Evolutionary conservation across 2,797 vertebrate genomes (phyloP), one percentile per base, ranked within the genome.

Genomic region (Propithecus perrieri): DNA sequence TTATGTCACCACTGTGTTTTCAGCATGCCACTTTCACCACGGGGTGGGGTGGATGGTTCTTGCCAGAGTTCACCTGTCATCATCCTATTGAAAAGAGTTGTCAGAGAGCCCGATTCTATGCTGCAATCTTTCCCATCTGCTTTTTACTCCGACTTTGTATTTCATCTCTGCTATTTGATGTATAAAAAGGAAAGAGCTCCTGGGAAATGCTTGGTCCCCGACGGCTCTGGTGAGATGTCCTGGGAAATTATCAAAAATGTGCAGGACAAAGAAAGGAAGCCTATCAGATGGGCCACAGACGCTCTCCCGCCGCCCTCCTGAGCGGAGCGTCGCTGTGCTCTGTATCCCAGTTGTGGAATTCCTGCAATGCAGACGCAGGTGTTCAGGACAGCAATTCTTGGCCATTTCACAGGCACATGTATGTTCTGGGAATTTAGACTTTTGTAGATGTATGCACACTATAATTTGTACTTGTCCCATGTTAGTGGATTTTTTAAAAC

Each of bases 81-180:
- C 80, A 14, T 69, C 41, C 17, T 43, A 26, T 22, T 94, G 91
- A 92, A 97, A 97, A 94, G 85, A 55, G 57, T 83, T 79, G 50
- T 96, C 95, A 80, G 78, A 96, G 22, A 46, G 33, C 12, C 53
- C 11, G 61, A 2, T 22, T 57, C 35, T 57, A 38, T 46, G 18
- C 71, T n/a, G 15, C 28, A 67, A 33, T 94, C 75, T 61, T 41
- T 35, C 30, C 75, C 17, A 33, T 69, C 72, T 80, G 26, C 61
- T 92, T 76, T 95, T 72, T 26, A 38, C 20, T 72, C 75, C 53
- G 67, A 50, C 71, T 91, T 61, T 57, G 65, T 93, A 48, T 87
- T 76, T 89, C 30, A 35, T 91, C 89, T 90, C 84, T 86, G 76
- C n/a, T 91, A 35, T 74, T 89, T 91, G 85, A 93, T 79, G 53